Evolutionary conservation across 2,113 vertebrate genomes (phyloP), one percentile per base, ranked within the genome.

Genomic region (Crotalus horridus): DNA sequence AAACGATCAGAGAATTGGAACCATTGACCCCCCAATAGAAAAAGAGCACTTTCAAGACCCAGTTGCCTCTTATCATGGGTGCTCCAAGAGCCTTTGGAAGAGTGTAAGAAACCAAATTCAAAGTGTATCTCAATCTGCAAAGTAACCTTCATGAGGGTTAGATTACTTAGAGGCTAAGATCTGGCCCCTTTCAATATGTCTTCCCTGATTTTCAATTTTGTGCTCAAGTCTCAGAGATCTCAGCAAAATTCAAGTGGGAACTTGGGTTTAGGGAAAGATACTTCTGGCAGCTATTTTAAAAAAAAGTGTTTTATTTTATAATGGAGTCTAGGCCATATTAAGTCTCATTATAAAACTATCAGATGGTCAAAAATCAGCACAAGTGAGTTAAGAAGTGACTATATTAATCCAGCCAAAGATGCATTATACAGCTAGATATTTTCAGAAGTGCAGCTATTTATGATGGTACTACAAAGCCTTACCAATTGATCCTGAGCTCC

Each of bases 21-120:
- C 21, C 55, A 29, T 85, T 90, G 21, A 21, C 39, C 17, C 88
- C 29, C 55, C 92, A 93, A 91, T 93, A 96, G 94, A 95, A 96
- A 74, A 94, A 95, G 89, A 94, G 94, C 92, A 26, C 91, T 93
- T 91, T 95, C 48, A 92, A 89, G 93, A 92, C 93, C 59, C 4
- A 92, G 24, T 91, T 95, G 92, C 92, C 51, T 90, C 90, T 39
- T 48, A 93, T 53, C 93, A 86, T 91, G 51, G 92, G n/a, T 81
- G 86, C 89, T 95, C 87, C 13, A 59, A 61, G 86, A 85, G 64
- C 88, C 55, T 51, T 93, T 95, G 89, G 24, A 64, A 89, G 46
- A n/a, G 11, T 58, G 29, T 86, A 85, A 61, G 64, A 61, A 61
- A 54, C 59, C 51, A 26, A 91, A 85, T 85, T 95, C 69, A 64